A percentile compares a stretch with the other conserved stretches of the same genome.
phyloP scores from a whole-genome alignment of 2,888 invertebrate species.

The Morinoia aosen region DNA sequence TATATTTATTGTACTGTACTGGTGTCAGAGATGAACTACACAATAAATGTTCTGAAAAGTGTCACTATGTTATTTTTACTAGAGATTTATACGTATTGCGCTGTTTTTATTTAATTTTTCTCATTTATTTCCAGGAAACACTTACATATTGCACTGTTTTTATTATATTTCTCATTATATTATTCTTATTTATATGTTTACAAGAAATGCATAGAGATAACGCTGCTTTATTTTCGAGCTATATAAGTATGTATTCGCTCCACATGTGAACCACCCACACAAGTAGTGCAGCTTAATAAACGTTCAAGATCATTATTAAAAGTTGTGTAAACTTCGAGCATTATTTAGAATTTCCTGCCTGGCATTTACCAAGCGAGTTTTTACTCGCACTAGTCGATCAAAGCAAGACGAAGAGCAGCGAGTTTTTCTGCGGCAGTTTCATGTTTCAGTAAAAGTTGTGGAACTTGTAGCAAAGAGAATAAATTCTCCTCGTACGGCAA shows the following conservation, averaged over 20 bases:
- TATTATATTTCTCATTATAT: no score
- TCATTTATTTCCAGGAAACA: no score
- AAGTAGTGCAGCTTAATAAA: not conserved
- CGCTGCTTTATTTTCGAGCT: not conserved
- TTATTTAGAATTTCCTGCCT: not conserved
- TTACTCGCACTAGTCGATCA: not conserved
- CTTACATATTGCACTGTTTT: no score
- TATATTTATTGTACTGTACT: no score
- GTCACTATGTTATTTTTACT: no score
- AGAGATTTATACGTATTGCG: no score
- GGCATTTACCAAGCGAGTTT: not conserved
- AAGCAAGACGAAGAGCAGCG: not conserved
- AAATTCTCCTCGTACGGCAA: not conserved
- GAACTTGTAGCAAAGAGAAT: not conserved
- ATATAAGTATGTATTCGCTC: not conserved
- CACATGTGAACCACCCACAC: not conserved
- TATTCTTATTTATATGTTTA: no score
- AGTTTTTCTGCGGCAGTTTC: not conserved
- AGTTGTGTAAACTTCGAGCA: not conserved
- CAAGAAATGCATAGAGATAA: no score
- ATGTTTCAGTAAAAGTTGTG: not conserved
- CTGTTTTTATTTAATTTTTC: no score
- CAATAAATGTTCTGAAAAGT: no score
- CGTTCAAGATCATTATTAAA: not conserved
- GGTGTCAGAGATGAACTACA: no score